Base-by-base conservation (phyloP, 2,113 vertebrate genomes). In the Cichladusa arquata region DNA sequence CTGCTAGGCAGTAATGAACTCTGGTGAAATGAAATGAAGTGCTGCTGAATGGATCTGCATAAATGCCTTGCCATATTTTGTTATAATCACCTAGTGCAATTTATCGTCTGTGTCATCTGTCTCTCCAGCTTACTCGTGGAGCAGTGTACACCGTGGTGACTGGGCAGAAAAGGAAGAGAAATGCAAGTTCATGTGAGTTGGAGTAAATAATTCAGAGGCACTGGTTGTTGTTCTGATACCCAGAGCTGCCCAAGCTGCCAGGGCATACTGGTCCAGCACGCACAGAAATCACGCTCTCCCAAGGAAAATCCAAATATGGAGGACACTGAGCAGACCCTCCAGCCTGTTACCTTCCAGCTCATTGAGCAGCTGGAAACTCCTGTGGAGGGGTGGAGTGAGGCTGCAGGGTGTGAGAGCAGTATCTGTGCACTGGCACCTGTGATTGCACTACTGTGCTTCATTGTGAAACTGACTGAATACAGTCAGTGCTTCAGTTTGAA, bases 181-280 rank as follows among this genome's bases (percentile, higher is more conserved):
- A 77, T 47, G 23, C 20, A 54, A 93, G 95, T 95, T 93, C 87
- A 77, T 92, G 44, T 80, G 81, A 96, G 91, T 89, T 90, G 56
- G 78, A 94, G 34, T 96, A 90, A 96, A 97, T 97, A 93, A 95
- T 96, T 96, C 62, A 96, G 71, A 90, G 71, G 66, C 38, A 11
- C 74, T 65, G 66, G 54, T 70, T 72, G 65, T 80, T 70, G 23
- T 86, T 95, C 81, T 82, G 66, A 42, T 69, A 53, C 61, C 34
- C 48, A 36, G 72, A 40, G 48, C 47, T 70, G 53, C 48, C 44
- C 36, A 61, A 67, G 51, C 47, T n/a, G 76, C 91, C 28, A 31
- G 93, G 61, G 62, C 73, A 64, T 8, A 5, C 50, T 11, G 42
- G 70, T 60, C 48, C 86, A 74, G 84, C 95, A 92, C 1, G 28